Evolutionary conservation across 2,797 vertebrate genomes (phyloP).

Genomic region (Smutsia gigantea): DNA sequence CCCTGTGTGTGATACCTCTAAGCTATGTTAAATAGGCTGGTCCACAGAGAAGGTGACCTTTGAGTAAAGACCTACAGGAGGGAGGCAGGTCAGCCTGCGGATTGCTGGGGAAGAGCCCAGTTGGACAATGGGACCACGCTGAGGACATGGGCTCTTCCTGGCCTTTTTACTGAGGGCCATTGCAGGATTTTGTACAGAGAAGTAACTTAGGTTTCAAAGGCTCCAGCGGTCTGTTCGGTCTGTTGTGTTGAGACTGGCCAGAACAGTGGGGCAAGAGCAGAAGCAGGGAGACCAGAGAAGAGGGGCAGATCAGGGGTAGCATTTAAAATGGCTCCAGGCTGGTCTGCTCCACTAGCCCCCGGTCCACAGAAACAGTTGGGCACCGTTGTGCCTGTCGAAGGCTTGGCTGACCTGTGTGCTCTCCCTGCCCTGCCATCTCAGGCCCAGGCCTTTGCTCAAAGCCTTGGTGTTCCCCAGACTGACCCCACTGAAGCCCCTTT

Average conservation of each 20-base stretch:
- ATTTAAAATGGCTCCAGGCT: background rate
- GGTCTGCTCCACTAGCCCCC: background rate
- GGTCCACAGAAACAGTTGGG: background rate
- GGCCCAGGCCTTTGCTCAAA: background rate
- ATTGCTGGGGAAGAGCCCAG: background rate
- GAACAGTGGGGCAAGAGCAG: background rate
- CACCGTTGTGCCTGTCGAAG: background rate
- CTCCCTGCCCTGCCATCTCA: background rate
- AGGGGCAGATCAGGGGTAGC: background rate
- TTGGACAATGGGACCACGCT: too few relatives aligned
- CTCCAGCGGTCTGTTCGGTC: background rate
- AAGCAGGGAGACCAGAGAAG: background rate
- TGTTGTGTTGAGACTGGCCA: background rate
- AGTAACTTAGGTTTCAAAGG: background rate
- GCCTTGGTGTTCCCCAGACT: background rate
- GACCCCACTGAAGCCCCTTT: background rate
- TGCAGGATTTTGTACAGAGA: background rate
- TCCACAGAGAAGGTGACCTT: background rate
- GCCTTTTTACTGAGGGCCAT: background rate
- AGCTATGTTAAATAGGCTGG: background rate
- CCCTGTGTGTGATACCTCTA: too few relatives aligned
- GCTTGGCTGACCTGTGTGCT: rapidly evolving
- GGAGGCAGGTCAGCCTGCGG: background rate
- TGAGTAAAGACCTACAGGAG: background rate
- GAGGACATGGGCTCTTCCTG: background rate